phyloP scores from a whole-genome alignment of 2,888 invertebrate genomes.

The Cabera pusaria region DNA sequence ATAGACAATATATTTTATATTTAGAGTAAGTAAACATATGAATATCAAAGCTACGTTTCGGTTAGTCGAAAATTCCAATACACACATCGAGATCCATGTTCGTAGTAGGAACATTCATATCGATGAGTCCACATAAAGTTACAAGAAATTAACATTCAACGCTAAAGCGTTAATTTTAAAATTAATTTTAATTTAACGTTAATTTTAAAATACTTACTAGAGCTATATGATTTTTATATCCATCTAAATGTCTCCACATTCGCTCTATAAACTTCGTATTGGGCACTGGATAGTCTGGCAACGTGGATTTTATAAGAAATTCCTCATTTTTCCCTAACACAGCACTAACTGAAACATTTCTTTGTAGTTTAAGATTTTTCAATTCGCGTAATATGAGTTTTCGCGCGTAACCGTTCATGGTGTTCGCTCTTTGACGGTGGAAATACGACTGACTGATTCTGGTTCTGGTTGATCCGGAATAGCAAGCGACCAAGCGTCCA shows the following conservation, averaged over 20 bases:
- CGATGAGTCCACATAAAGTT: too few relatives aligned
- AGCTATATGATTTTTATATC: constrained; percentile 61
- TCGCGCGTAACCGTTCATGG: constrained; percentile 56
- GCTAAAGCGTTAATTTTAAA: too few relatives aligned
- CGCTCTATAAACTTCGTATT: constrained; percentile 60
- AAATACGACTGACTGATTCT: constrained; percentile 41
- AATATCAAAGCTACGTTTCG: too few relatives aligned
- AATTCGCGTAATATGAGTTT: constrained; percentile 61
- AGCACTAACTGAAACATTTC: constrained; percentile 54
- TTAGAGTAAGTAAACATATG: too few relatives aligned
- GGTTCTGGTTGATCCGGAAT: too few relatives aligned
- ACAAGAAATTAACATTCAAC: too few relatives aligned
- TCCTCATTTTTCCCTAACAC: constrained; percentile 49
- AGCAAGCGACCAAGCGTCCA: too few relatives aligned
- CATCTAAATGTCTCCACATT: constrained; percentile 54
- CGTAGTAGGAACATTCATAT: too few relatives aligned
- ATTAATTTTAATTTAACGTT: too few relatives aligned
- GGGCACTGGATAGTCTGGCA: constrained; percentile 59
- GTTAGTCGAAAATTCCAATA: too few relatives aligned
- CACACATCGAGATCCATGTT: too few relatives aligned
- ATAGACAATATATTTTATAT: too few relatives aligned
- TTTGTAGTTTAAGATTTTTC: constrained; percentile 58
- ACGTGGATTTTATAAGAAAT: constrained; percentile 58
- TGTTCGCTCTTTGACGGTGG: constrained; percentile 46
- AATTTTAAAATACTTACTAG: constrained; percentile 58